phyloP scores from a whole-genome alignment of 2,888 invertebrate species.

The Magallana nippona region DNA sequence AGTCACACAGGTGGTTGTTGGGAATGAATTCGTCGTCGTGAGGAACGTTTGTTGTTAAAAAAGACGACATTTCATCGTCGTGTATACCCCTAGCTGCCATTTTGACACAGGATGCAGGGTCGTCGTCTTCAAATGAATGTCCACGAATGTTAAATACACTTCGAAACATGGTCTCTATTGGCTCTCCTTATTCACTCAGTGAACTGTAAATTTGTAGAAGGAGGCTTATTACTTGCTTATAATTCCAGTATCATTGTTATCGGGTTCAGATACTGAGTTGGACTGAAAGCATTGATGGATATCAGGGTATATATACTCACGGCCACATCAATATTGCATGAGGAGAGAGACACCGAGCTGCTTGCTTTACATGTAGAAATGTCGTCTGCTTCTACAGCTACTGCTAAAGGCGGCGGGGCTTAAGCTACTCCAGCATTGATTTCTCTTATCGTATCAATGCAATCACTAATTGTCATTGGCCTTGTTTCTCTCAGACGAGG shows the following conservation, averaged over 20 bases:
- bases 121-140: constrained; percentile 46
- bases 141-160: constrained; percentile 40
- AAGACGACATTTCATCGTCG: constrained; percentile 43
- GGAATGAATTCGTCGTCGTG: constrained; percentile 42
- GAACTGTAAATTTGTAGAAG: not conserved
- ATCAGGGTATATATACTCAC: constrained; percentile 16
- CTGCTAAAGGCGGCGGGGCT: constrained; percentile 17
- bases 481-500: constrained; percentile 25
- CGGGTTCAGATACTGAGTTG: not conserved
- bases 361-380: constrained; percentile 26
- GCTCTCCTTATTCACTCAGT: not conserved
- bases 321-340: constrained; percentile 26
- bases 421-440: constrained; percentile 30
- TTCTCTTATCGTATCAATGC: constrained; percentile 27
- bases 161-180: constrained; percentile 38
- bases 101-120: constrained; percentile 44
- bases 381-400: constrained; percentile 12
- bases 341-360: not conserved
- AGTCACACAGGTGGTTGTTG: constrained; percentile 27
- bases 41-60: constrained; percentile 49
- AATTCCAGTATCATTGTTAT: constrained; percentile 13
- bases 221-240: not conserved
- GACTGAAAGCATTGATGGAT: constrained; percentile 25
- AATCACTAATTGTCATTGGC: constrained; percentile 30
- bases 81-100: constrained; percentile 53